phyloP scores from a whole-genome alignment of 1,140 invertebrate species.

The Arion vulgaris region DNA sequence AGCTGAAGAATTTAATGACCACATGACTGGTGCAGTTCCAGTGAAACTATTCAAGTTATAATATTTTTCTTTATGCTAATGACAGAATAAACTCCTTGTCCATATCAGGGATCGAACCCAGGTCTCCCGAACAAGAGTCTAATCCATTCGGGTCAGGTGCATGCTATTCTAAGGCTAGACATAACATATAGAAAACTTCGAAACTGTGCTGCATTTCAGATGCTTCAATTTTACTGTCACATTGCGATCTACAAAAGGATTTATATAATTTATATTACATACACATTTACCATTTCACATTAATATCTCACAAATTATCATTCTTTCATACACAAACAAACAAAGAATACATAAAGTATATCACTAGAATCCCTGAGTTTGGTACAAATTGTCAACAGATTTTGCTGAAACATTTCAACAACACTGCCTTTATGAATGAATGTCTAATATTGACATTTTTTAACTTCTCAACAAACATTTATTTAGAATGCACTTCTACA shows the following conservation, averaged over 20 bases:
- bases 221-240: neutral
- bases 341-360: neutral
- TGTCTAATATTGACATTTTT: neutral
- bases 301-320: neutral
- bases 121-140: no score
- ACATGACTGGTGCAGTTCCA: no score
- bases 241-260: neutral
- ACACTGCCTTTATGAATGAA: neutral
- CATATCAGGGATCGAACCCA: no score
- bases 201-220: neutral
- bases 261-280: no score
- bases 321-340: neutral
- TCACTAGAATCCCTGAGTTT: neutral
- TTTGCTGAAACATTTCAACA: neutral
- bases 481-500: no score
- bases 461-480: neutral
- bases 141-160: no score
- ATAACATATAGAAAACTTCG: neutral
- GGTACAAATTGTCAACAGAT: neutral
- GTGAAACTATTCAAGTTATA: no score
- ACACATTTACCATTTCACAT: no score
- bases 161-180: neutral
- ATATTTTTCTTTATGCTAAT: no score
- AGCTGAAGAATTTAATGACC: no score
- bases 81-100: no score